These are phyloP conservation scores for Cyprinella venusta DNA, from an alignment of 2,797 vertebrate genomes.

Conservation along the genomic window DNA sequence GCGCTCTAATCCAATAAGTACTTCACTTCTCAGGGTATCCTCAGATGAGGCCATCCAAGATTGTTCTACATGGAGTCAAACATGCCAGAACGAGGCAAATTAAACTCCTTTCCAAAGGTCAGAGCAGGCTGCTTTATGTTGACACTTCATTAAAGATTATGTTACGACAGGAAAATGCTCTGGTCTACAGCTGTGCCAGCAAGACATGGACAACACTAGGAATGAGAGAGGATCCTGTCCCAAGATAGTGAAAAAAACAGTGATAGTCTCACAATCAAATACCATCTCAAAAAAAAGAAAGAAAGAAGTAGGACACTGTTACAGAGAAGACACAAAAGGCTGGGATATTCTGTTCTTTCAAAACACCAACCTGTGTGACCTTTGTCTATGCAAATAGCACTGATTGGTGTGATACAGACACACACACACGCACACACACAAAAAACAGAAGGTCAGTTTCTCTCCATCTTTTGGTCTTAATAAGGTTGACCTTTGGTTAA, in stretches of 20 bases:
- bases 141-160: conserved; percentile 62
- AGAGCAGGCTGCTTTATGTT: conserved; percentile 59
- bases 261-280: neutral
- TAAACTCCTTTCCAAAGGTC: conserved; percentile 64
- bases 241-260: conserved; percentile 34
- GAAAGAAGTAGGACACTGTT: neutral
- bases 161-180: conserved; percentile 50
- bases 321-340: neutral
- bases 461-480: conserved; percentile 45
- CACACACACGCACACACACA: neutral
- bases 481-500: conserved; percentile 58
- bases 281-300: neutral
- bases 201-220: conserved; percentile 18
- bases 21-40: conserved; percentile 47
- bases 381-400: conserved; percentile 48
- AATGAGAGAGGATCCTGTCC: conserved; percentile 22
- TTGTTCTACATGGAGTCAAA: conserved; percentile 62
- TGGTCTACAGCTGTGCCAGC: conserved; percentile 43
- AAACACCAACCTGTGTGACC: conserved; percentile 31
- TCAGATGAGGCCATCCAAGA: conserved; percentile 47
- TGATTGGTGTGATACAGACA: conserved; percentile 40
- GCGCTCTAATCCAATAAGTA: conserved; percentile 64
- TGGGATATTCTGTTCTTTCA: conserved; percentile 8
- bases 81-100: conserved; percentile 59
- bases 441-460: conserved; percentile 38